Evolutionary conservation across 2,113 vertebrate genomes (phyloP), one percentile per base, ranked within the genome.

Genomic region (Anguilla japonica): DNA sequence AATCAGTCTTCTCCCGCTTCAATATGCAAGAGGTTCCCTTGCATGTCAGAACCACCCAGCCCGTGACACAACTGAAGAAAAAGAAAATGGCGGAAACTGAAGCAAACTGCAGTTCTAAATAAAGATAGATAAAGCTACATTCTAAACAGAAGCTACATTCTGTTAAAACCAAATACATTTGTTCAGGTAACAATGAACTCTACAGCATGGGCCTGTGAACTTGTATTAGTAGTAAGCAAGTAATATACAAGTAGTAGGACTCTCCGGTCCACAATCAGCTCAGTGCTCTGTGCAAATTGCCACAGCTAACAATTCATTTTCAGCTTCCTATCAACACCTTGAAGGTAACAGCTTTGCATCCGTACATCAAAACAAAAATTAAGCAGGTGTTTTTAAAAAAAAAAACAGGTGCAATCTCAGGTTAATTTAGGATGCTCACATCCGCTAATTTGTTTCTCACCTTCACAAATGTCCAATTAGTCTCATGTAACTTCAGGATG

Each of bases 401-500:
- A 46, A 46, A 46, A 6, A 57, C 46, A 83, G 46, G 82, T 34
- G 34, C n/a, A 83, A 83, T 80, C 84, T 57, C 53, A 39, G 46
- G 82, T 83, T 83, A 83, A 83, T 83, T 57, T 57, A 83, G n/a
- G 53, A 83, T 5, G 29, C 7, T n/a, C n/a, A 43, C 14, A 15
- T 53, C 75, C 18, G 26, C 75, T 79, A 57, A 85, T 80, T 56
- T 39, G 71, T 85, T 80, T 80, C 40, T 82, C 53, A 57, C 34
- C 13, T 39, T n/a, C 22, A 83, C 13, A 43, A 56, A 57, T 34
- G 82, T 71, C 63, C n/a, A 57, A 57, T 75, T 78, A 63, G 81
- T 85, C 13, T 43, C 57, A 57, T 84, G 39, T 43, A 84, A 26
- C 60, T 41, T 41, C 39, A 67, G 83, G 83, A n/a, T 67, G 83